Conservation (phyloP, 2,113 vertebrate species). For the Neodon shergylaensis region DNA sequence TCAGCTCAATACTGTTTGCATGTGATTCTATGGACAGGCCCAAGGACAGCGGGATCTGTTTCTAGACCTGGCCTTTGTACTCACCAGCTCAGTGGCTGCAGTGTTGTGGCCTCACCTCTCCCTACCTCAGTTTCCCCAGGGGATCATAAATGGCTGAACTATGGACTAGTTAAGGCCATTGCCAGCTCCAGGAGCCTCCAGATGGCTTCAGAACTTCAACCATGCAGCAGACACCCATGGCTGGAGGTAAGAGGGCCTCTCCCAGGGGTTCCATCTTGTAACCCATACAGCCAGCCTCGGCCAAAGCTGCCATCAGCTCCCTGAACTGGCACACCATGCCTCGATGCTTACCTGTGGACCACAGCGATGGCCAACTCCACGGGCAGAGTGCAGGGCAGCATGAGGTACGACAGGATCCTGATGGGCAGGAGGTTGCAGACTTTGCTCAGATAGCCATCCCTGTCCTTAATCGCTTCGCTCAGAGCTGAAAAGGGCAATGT, state of each 20-base stretch:
- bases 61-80: neutral
- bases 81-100: neutral
- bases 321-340: accelerated
- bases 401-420: conserved; percentile 89
- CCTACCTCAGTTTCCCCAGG: neutral
- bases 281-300: neutral
- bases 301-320: accelerated
- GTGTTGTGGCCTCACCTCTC: neutral
- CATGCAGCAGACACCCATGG: neutral
- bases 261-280: accelerated
- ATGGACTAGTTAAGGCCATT: neutral
- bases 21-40: neutral
- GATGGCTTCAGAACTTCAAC: neutral
- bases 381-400: conserved; percentile 93
- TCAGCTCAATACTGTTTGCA: neutral
- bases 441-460: conserved; percentile 84
- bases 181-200: no score
- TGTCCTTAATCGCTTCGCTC: conserved; percentile 87
- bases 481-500: conserved; percentile 84
- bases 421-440: conserved; percentile 88
- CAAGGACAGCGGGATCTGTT: neutral
- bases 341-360: conserved; percentile 86
- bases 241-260: no score
- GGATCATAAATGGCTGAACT: neutral
- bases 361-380: conserved; percentile 89